Evolutionary conservation across 1,140 invertebrate species (phyloP), one percentile per base, ranked within the genome.

Genomic region (Drosophila seguyi): DNA sequence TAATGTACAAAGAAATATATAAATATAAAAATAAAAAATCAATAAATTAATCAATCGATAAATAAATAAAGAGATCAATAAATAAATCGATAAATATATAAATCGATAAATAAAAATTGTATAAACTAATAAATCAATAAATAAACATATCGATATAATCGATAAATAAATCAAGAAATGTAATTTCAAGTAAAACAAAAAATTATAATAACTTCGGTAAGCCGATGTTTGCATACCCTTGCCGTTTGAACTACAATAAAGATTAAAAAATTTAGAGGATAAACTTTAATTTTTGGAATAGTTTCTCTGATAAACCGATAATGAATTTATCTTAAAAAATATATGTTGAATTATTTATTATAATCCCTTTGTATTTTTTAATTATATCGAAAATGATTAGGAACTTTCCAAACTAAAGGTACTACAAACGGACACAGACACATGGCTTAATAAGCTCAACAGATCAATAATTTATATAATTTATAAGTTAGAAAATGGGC

Each of bases 1-100:
- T 34, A 65, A 67, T 47, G 65, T 29, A 69, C 65, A n/a, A 71
- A 67, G 39, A 67, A 69, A 55, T 65, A 67, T 50, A 63, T 38
- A 22, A 22, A 34, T 8, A 44, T 18, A 60, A 22, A 34, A 36
- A 22, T 11, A 16, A 5, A 29, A 55, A 55, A 22, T 44, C 2
- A 6, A 66, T 66, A 52, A 52, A 53, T 18, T 16, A 16, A 42
- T 31, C 27, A 10, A 48, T 42, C 4, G 4, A 18, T 50, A 4
- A 50, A 29, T 20, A 20, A 20, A 58, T n/a, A 25, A n/a, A 34
- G 14, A 22, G n/a, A 18, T 34, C n/a, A 27, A 48, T 4, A 11
- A 31, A 10, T 31, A 2, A 6, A 31, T 31, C 25, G 20, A 48
- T 4, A 14, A 34, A 42, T 50, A n/a, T n/a, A n/a, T n/a, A n/a